phyloP scores from a whole-genome alignment of 2,888 invertebrate genomes.

The Hipparchia sbordonii region DNA sequence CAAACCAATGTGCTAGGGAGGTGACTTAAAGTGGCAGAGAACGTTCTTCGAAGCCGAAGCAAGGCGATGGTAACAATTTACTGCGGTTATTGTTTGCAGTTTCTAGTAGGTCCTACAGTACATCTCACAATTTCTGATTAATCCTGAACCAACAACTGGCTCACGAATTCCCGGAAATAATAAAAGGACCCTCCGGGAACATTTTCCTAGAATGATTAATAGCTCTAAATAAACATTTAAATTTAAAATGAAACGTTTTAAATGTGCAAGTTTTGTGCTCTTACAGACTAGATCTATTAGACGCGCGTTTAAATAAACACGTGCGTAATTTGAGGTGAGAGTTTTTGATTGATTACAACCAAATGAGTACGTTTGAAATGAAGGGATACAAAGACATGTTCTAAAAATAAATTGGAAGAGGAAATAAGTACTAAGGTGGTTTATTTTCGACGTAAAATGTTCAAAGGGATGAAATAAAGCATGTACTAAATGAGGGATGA shows the following conservation, averaged over 20 bases:
- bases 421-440: background rate
- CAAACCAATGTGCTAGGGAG: background rate
- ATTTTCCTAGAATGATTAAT: slow-evolving; percentile 25
- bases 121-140: no score
- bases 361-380: background rate
- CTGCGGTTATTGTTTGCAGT: no score
- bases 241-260: slow-evolving; percentile 13
- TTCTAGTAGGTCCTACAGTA: no score
- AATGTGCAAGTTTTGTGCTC: slow-evolving; percentile 6
- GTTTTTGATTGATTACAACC: background rate
- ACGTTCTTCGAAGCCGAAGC: slow-evolving; percentile 9
- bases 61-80: background rate
- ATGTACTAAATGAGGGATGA: background rate
- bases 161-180: slow-evolving; percentile 16
- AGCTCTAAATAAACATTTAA: slow-evolving; percentile 11
- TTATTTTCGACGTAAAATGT: background rate
- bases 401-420: background rate
- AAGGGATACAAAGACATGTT: background rate
- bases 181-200: slow-evolving; percentile 14
- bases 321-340: background rate
- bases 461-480: background rate
- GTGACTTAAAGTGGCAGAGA: background rate
- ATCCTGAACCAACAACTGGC: background rate
- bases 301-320: slow-evolving; percentile 1
- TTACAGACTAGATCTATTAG: slow-evolving; percentile 10